Evolutionary conservation across 2,113 vertebrate species (phyloP), one percentile per base, ranked within the genome.

Genomic region (Pangasianodon hypophthalmus): DNA sequence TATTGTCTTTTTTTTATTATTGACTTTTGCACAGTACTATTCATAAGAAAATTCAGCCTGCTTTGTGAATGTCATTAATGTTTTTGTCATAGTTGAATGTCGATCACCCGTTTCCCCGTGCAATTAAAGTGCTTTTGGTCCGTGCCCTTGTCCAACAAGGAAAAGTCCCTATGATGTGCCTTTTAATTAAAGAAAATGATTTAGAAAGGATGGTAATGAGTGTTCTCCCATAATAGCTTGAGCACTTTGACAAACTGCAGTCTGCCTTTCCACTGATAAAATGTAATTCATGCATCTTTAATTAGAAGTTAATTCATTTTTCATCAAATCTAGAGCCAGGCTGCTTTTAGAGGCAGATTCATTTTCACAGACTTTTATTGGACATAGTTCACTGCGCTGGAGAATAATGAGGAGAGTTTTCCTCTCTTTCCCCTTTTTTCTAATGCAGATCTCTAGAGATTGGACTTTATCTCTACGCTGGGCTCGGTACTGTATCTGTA

Each of bases 241-340:
- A 73, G 26, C 73, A 19, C 84, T 52, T 60, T 67, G 54, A 83
- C 67, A 88, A 29, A 87, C 67, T 54, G 56, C 32, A 18, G 29
- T 21, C 64, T 83, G n/a, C 54, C 18, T 83, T 75, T 52, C 29
- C 29, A 83, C 18, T 26, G 37, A 77, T 83, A 56, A 84, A 56
- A 52, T 87, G 5, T 48, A 56, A 83, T 56, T 85, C 88, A 75
- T 89, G 88, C 82, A 89, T 84, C 81, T 77, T 84, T 89, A 84
- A 89, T 89, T 84, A 75, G 41, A 84, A 75, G 52, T 41, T 46
- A 50, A 69, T 73, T 84, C 26, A 46, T 84, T 84, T 84, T 80
- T 88, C 58, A 37, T 50, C 26, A 67, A 81, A 48, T 56, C 24
- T 24, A 2, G 44, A 73, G 64, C 14, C 24, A 46, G 48, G 64